Evolutionary conservation across 2,888 invertebrate genomes (phyloP), one percentile per base, ranked within the genome.

Genomic region (Rhaphigaster nebulosa): DNA sequence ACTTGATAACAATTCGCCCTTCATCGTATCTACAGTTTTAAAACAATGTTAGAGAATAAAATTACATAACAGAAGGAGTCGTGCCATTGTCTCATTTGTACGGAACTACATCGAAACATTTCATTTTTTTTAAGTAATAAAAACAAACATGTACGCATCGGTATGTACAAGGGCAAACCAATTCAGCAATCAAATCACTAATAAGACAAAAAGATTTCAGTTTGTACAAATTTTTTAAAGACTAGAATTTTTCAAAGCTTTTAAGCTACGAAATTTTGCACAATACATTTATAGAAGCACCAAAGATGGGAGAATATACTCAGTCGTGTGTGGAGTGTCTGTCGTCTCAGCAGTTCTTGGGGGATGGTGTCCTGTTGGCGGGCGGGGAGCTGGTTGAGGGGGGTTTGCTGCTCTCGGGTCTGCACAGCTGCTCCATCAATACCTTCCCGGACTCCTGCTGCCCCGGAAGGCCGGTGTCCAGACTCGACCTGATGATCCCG

Each of bases 401-500:
- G 88, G 76, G 23, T 8, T n/a, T 29, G 93, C 93, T 91, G 93
- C 92, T 10, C 94, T 93, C 87, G 93, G 93, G 6, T 93, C 96
- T 94, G 92, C 96, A 96, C 90, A 96, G 94, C 93, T 96, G 96
- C 92, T 96, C 96, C 92, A 96, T 94, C 92, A 96, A 94, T 20
- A 95, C 95, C 93, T 95, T 95, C 94, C 95, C 95, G 91, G 95
- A 95, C 94, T 95, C 94, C 92, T 95, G 94, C 92, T 95, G 95
- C 4, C 95, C 94, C 5, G 92, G 90, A 92, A 96, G 95, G 12
- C 96, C 96, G 60, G 96, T 95, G 93, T 97, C 97, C 92, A 98
- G 94, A 92, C 96, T 97, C 92, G 97, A 97, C 93, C 97, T 95
- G 92, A 98, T 98, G 93, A 97, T 97, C 90, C 97, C 97, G 93